These are phyloP conservation scores for Mormyrus iriodes DNA, from an alignment of 2,113 vertebrate species.

Conservation along the genomic window DNA sequence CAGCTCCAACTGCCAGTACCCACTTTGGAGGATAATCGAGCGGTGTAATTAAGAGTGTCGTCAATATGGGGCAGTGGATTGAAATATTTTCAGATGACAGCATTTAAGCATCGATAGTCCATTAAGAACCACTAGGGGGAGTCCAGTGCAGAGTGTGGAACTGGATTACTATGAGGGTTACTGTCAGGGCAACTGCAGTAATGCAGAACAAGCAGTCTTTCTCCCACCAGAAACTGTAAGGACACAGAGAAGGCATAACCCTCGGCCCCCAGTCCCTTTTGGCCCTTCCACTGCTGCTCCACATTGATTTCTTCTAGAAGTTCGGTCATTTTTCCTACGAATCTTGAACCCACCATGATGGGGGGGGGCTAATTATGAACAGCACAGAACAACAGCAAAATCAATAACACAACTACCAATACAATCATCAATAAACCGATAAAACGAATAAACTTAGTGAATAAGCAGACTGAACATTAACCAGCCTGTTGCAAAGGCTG, in stretches of 20 bases:
- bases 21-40: not conserved
- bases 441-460: not conserved
- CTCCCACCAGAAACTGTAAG: not conserved
- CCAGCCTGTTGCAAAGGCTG: not conserved
- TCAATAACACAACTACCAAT: not conserved
- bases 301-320: not conserved
- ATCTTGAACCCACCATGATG: not conserved
- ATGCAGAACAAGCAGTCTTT: not conserved
- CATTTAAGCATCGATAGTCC: not conserved
- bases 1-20: not conserved
- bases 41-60: not conserved
- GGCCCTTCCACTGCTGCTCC: not conserved
- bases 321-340: not conserved
- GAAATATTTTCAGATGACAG: not conserved
- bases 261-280: not conserved
- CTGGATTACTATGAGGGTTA: not conserved
- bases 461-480: not conserved
- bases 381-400: not conserved
- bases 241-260: not conserved
- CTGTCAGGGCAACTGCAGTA: not conserved
- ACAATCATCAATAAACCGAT: not conserved
- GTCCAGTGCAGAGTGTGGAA: not conserved
- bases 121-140: not conserved
- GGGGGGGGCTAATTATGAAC: not conserved
- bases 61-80: not conserved